Conservation (phyloP, 2,888 invertebrate genomes). For the Lypha dubia region DNA sequence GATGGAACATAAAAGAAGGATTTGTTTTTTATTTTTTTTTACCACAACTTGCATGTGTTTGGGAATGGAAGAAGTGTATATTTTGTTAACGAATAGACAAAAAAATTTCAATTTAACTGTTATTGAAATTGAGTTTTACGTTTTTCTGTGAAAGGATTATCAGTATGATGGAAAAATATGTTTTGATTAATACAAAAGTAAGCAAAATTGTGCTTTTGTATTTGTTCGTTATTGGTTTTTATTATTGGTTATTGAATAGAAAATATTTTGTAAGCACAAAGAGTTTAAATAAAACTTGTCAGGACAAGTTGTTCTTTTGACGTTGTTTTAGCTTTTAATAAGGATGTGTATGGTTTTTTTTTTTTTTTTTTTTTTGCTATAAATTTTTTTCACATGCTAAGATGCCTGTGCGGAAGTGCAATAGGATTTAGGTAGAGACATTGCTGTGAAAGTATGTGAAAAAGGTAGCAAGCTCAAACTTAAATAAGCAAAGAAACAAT, state of each 20-base stretch:
- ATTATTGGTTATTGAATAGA: constrained; percentile 51
- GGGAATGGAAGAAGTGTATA: constrained; percentile 18
- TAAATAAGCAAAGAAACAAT: no score
- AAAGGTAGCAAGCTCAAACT: no score
- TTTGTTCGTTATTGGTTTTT: constrained; percentile 4
- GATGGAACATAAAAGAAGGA: neutral
- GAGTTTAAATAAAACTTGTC: constrained; percentile 18
- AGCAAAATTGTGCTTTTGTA: constrained; percentile 10
- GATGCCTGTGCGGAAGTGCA: neutral
- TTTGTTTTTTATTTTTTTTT: no score
- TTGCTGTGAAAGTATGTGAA: no score
- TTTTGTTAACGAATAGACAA: constrained; percentile 59
- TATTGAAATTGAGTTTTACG: constrained; percentile 68
- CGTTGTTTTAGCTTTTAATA: neutral
- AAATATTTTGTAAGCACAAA: constrained; percentile 13
- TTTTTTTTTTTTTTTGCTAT: no score
- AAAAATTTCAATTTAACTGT: constrained; percentile 69
- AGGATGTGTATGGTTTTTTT: neutral
- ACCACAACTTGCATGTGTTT: constrained; percentile 6
- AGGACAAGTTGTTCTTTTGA: neutral
- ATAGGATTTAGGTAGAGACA: no score
- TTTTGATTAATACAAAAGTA: constrained; percentile 61
- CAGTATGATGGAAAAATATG: constrained; percentile 58
- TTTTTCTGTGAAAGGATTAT: constrained; percentile 60
- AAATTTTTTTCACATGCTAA: neutral